Base-by-base conservation (phyloP, 2,888 invertebrate genomes). In the Alviniconcha strummeri region DNA sequence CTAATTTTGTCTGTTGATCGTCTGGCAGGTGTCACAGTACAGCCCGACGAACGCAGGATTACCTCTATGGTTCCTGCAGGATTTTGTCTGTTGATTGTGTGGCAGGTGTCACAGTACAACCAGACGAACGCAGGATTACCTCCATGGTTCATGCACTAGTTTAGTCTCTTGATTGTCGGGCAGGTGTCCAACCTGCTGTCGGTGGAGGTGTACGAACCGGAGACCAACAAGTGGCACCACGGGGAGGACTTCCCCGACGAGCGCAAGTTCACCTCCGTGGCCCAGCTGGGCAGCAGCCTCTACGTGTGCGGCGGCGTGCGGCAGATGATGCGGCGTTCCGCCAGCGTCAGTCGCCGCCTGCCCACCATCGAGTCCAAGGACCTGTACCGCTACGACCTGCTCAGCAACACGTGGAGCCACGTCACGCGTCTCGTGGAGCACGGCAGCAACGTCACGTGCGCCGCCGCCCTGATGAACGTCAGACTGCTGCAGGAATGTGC, bases 131-230 rank as follows among this genome's bases (percentile, higher is more conserved):
- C 36, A 36, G 36, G 36, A 36, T 36, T 36, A 36, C 36, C 36
- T 36, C 36, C 36, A 36, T 36, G 36, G 36, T 36, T 36, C 36
- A 36, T 36, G 36, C 36, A 36, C 1, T 36, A 1, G 3, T 36
- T 36, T 36, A 1, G 36, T 36, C 36, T 36, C 1, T 36, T 36
- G 36, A 36, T 36, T 3, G 36, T 36, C 36, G 36, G 36, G 36
- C 36, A 97, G 81, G 97, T 98, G 94, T 97, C 97, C 79, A 96
- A 97, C 88, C 96, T 97, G 5, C 97, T 97, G 90, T 96, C 97
- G 69, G 97, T 98, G 1, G 98, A 98, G 94, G 96, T 96, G 93
- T 96, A 96, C 93, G 95, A 96, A 94, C 96, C 96, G 60, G 95
- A 95, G 88, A 95, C 95, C 11, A 96, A 96, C 91, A 95, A 95